A percentile compares a stretch with the other conserved stretches of the same genome.
phyloP scores from a whole-genome alignment of 2,888 invertebrate species.

The Torymus aiolomorphi region DNA sequence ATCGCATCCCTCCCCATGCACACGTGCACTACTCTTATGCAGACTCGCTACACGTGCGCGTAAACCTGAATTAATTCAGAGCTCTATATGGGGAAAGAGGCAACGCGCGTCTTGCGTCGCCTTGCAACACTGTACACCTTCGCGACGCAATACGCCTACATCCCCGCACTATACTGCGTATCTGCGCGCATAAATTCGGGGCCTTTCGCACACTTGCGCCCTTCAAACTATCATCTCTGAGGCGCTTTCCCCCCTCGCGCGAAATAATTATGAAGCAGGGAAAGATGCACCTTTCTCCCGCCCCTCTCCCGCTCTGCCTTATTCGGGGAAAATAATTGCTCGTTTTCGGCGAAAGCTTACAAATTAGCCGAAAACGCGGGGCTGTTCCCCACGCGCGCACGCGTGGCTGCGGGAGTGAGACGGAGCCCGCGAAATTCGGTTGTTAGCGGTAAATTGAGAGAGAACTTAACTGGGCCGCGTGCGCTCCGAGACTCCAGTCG shows the following conservation, averaged over 20 bases:
- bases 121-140: no score
- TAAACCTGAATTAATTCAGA: neutral
- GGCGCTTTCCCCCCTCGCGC: neutral
- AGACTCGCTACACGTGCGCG: neutral
- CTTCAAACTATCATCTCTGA: neutral
- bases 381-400: neutral
- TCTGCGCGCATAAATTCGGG: neutral
- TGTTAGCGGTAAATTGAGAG: conserved; percentile 59
- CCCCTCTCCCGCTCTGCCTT: conserved; percentile 1
- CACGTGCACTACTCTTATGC: neutral
- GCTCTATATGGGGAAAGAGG: no score
- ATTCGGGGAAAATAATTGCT: conserved; percentile 51
- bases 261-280: conserved; percentile 37
- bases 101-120: no score
- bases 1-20: neutral
- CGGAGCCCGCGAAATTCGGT: conserved; percentile 53
- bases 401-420: neutral
- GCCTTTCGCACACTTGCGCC: no score
- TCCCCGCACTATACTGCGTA: no score
- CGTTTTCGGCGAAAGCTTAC: conserved; percentile 52
- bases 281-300: conserved; percentile 11
- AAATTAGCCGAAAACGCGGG: conserved; percentile 50
- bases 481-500: conserved; percentile 5
- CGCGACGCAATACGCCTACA: no score
- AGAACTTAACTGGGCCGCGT: conserved; percentile 36